A percentile compares a stretch with the other conserved stretches of the same genome.
phyloP scores from a whole-genome alignment of 2,113 vertebrate species.

The Plecotus auritus region DNA sequence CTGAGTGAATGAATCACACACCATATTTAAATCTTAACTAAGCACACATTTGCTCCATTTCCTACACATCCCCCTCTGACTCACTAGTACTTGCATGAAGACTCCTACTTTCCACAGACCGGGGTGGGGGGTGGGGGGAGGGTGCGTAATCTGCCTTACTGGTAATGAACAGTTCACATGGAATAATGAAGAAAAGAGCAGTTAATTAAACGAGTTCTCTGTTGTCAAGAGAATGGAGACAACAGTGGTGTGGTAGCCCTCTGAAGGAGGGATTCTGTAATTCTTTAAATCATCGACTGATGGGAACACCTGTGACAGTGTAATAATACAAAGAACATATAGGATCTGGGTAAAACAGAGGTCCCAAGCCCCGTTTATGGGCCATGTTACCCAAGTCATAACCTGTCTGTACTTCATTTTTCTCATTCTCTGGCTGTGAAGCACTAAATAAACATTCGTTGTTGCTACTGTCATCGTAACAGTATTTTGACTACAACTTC shows the following conservation, averaged over 20 bases:
- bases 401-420: neutral
- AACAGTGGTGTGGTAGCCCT: neutral
- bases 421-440: neutral
- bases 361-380: neutral
- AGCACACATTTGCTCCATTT: neutral
- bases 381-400: neutral
- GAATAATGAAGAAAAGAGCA: neutral
- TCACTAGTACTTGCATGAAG: slow-evolving; percentile 1
- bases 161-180: neutral
- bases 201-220: neutral
- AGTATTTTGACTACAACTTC: neutral
- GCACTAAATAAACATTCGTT: neutral
- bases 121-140: neutral
- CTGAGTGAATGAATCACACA: neutral
- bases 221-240: neutral
- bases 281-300: neutral
- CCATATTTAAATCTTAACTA: slow-evolving; percentile 21
- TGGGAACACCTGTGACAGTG: neutral
- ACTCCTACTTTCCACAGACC: slow-evolving; percentile 10
- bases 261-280: neutral
- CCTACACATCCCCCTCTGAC: neutral
- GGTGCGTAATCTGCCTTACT: neutral
- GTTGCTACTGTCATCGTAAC: neutral
- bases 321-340: neutral
- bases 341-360: neutral